A percentile compares a stretch with the other conserved stretches of the same genome.
Conservation (phyloP, 2,888 invertebrate species). For the Smittia sp. region DNA sequence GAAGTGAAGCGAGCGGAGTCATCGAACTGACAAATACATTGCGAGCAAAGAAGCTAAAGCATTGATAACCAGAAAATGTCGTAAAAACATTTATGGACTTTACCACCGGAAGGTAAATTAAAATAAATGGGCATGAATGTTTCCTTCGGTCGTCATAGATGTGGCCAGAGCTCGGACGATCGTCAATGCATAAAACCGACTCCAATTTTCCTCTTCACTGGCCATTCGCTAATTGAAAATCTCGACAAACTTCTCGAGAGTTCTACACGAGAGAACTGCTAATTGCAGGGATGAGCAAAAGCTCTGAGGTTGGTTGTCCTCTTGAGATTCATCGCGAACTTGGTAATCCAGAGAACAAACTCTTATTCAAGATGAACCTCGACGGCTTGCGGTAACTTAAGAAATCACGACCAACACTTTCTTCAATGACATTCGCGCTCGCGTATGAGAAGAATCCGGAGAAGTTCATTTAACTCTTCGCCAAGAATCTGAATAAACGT, state of each 20-base stretch:
- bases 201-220: conserved; percentile 19
- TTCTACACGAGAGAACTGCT: no score
- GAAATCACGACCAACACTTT: not conserved
- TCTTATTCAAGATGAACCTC: no score
- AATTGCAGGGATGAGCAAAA: no score
- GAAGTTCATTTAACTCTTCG: not conserved
- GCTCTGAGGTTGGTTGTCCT: no score
- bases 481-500: not conserved
- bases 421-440: not conserved
- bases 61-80: not conserved
- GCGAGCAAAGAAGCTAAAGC: not conserved
- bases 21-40: conserved; percentile 8
- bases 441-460: not conserved
- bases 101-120: not conserved
- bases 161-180: not conserved
- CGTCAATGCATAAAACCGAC: not conserved
- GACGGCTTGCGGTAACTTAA: no score
- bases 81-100: not conserved
- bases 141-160: not conserved
- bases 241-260: conserved; percentile 2
- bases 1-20: not conserved
- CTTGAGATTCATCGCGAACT: no score
- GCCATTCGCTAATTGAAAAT: conserved; percentile 28
- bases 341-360: no score
- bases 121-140: not conserved